These are phyloP conservation scores for Vidua chalybeata DNA, from an alignment of 2,113 vertebrate species.

Conservation along the genomic window DNA sequence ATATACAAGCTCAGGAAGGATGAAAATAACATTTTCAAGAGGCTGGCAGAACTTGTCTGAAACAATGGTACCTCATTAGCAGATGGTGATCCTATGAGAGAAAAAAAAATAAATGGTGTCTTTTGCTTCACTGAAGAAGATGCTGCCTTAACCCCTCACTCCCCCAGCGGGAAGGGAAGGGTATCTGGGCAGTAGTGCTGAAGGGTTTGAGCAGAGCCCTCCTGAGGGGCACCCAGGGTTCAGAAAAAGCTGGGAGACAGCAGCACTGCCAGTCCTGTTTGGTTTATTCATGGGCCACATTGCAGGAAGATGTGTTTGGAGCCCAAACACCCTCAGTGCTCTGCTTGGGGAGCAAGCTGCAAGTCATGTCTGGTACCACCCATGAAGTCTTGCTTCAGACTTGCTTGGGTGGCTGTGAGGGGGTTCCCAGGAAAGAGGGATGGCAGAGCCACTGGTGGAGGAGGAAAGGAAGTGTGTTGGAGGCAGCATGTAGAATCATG, in stretches of 20 bases:
- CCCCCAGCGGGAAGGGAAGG: neutral
- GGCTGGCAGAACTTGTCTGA: neutral
- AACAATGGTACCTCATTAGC: neutral
- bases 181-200: neutral
- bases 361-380: neutral
- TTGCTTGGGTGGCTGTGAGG: neutral
- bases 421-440: neutral
- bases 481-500: neutral
- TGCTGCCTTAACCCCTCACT: neutral
- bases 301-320: neutral
- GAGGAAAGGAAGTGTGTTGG: neutral
- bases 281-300: neutral
- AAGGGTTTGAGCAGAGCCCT: neutral
- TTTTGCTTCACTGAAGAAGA: neutral
- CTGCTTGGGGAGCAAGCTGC: neutral
- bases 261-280: neutral
- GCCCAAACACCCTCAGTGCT: accelerated
- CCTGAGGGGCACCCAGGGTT: neutral
- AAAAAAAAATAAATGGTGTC: neutral
- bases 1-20: neutral
- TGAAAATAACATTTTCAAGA: constrained; percentile 7
- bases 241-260: neutral
- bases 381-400: neutral
- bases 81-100: neutral
- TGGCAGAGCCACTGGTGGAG: neutral